These are phyloP conservation scores for Euglossa dilemma DNA, from an alignment of 1,140 invertebrate species.

Conservation along the genomic window DNA sequence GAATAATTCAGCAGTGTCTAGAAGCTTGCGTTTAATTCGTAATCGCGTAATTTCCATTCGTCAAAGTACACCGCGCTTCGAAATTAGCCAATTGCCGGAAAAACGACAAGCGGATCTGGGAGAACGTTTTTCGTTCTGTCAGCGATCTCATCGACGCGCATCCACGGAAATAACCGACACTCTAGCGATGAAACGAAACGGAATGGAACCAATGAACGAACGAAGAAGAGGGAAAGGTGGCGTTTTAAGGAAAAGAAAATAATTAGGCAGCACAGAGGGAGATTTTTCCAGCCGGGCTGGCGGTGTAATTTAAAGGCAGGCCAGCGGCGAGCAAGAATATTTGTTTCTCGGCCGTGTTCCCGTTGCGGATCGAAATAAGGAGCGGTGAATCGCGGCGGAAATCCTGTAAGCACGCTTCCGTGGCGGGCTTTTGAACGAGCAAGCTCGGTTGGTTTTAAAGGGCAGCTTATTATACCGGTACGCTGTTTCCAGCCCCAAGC, in stretches of 20 bases:
- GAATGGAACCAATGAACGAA: neutral
- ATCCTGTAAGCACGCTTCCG: conserved; percentile 11
- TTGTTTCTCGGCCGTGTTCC: conserved; percentile 7
- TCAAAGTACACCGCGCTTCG: too few species aligned
- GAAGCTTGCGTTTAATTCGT: too few species aligned
- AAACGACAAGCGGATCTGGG: too few species aligned
- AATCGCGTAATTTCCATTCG: too few species aligned
- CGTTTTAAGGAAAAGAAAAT: neutral
- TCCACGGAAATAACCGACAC: neutral
- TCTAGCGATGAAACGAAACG: neutral
- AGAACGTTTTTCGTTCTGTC: too few species aligned
- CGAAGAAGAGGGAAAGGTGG: neutral
- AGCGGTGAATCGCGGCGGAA: conserved; percentile 19
- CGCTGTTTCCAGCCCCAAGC: neutral
- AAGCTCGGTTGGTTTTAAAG: conserved; percentile 31
- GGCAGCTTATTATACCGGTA: conserved; percentile 33
- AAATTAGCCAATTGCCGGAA: too few species aligned
- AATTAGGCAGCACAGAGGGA: neutral
- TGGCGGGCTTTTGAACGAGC: conserved; percentile 34
- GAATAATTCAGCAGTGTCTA: too few species aligned
- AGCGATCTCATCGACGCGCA: neutral
- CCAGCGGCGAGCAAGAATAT: conserved; percentile 14
- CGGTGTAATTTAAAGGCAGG: conserved; percentile 17
- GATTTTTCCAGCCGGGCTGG: neutral
- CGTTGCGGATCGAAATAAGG: conserved; percentile 19